Evolutionary conservation across 2,113 vertebrate species (phyloP).

Genomic region (Centropus unirufus): DNA sequence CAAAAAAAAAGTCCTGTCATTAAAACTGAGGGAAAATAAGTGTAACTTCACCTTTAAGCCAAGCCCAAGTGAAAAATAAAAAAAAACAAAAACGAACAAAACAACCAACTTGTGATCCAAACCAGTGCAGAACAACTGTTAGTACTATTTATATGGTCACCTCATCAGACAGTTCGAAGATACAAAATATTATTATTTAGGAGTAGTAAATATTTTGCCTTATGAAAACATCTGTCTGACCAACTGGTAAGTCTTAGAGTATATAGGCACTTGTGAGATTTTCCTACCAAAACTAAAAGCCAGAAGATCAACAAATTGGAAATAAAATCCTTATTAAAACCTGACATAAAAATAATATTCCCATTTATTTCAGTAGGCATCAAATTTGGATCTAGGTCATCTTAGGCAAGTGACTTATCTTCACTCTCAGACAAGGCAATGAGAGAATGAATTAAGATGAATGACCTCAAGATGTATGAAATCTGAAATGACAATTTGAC

Average conservation of each 20-base stretch:
- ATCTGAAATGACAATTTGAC: neutral
- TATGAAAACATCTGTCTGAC: neutral
- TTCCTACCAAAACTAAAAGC: neutral
- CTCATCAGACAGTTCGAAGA: neutral
- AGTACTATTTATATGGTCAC: neutral
- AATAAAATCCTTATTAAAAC: neutral
- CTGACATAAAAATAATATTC: neutral
- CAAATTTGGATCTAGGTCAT: neutral
- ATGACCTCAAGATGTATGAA: neutral
- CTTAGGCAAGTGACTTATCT: neutral
- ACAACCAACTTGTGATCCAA: neutral
- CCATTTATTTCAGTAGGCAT: neutral
- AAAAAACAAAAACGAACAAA: too few species aligned
- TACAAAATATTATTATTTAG: neutral
- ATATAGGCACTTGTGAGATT: neutral
- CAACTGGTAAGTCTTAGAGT: neutral
- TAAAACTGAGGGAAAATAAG: constrained; percentile 38
- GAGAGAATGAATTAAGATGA: neutral
- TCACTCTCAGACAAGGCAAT: neutral
- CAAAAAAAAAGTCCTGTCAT: constrained; percentile 30
- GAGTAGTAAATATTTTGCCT: neutral
- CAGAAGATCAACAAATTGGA: neutral
- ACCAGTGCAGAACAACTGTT: neutral
- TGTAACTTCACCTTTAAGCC: neutral
- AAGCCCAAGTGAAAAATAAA: constrained; percentile 22